These are phyloP conservation scores for Helicolenus hilgendorfi DNA, from an alignment of 2,797 vertebrate species.

Conservation along the genomic window DNA sequence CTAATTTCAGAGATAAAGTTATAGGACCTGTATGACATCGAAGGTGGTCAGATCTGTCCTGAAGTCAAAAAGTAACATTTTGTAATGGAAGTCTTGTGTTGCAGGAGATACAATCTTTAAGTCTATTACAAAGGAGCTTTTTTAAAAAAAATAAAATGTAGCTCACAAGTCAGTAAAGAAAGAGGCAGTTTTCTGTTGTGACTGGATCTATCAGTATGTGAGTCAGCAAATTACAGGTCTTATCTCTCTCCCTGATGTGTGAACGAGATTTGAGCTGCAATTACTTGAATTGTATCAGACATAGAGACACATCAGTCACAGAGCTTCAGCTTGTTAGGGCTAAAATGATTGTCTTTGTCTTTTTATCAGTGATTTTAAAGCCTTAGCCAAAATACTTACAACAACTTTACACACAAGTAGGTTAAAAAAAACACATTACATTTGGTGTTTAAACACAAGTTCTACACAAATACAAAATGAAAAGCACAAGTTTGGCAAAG, in stretches of 20 bases:
- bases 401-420: neutral
- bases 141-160: neutral
- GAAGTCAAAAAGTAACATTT: slow-evolving; percentile 16
- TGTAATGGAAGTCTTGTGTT: neutral
- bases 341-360: slow-evolving; percentile 16
- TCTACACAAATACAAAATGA: slow-evolving; percentile 7
- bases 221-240: slow-evolving; percentile 64
- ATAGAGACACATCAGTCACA: slow-evolving; percentile 34
- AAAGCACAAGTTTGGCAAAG: slow-evolving; percentile 27
- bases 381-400: neutral
- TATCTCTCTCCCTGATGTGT: slow-evolving; percentile 52
- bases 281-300: slow-evolving; percentile 61
- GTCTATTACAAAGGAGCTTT: slow-evolving; percentile 18
- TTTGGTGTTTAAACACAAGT: neutral
- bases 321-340: slow-evolving; percentile 15
- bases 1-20: slow-evolving; percentile 43
- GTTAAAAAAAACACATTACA: neutral
- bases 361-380: slow-evolving; percentile 32
- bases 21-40: neutral
- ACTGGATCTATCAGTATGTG: slow-evolving; percentile 31
- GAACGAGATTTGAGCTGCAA: slow-evolving; percentile 49
- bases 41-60: slow-evolving; percentile 4
- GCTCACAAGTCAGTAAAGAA: slow-evolving; percentile 26
- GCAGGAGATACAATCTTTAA: slow-evolving; percentile 22
- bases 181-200: slow-evolving; percentile 35